Evolutionary conservation across 2,888 invertebrate genomes (phyloP).

Genomic region (Metellina segmentata): DNA sequence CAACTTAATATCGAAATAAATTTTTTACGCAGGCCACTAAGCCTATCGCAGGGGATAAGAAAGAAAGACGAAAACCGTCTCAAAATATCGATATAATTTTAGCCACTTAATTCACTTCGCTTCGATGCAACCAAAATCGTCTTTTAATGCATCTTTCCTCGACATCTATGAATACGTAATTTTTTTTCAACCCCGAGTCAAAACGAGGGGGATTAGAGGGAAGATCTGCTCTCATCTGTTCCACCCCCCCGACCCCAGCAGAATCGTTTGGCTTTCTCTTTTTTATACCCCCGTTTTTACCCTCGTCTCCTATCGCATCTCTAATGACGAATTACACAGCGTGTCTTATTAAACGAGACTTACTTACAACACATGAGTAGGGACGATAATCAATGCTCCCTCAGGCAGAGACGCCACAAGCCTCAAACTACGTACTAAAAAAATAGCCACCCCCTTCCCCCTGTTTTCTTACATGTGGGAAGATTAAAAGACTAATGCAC

Average conservation of each 20-base stretch:
- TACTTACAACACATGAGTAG: slow-evolving; percentile 61
- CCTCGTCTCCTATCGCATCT: slow-evolving; percentile 25
- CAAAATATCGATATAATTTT: slow-evolving; percentile 18
- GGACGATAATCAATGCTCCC: slow-evolving; percentile 67
- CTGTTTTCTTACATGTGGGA: slow-evolving; percentile 23
- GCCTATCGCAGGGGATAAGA: no score
- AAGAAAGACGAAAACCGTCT: background rate
- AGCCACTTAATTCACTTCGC: background rate
- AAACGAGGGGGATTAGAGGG: slow-evolving; percentile 2
- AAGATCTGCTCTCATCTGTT: background rate
- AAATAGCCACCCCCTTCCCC: background rate
- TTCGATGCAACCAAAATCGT: slow-evolving; percentile 18
- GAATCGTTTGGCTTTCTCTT: slow-evolving; percentile 18
- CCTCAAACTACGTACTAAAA: slow-evolving; percentile 37
- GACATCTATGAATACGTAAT: slow-evolving; percentile 71
- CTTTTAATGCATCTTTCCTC: slow-evolving; percentile 53
- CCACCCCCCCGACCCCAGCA: slow-evolving; percentile 1
- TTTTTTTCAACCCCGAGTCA: slow-evolving; percentile 8
- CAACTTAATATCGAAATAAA: no score
- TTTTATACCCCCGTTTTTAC: slow-evolving; percentile 11
- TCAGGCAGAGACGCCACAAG: slow-evolving; percentile 6
- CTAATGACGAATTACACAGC: slow-evolving; percentile 71
- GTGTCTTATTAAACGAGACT: slow-evolving; percentile 73
- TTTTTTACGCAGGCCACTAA: no score
- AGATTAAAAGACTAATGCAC: slow-evolving; percentile 72